Evolutionary conservation across 2,888 invertebrate species (phyloP).

Genomic region (Malachius bipustulatus): DNA sequence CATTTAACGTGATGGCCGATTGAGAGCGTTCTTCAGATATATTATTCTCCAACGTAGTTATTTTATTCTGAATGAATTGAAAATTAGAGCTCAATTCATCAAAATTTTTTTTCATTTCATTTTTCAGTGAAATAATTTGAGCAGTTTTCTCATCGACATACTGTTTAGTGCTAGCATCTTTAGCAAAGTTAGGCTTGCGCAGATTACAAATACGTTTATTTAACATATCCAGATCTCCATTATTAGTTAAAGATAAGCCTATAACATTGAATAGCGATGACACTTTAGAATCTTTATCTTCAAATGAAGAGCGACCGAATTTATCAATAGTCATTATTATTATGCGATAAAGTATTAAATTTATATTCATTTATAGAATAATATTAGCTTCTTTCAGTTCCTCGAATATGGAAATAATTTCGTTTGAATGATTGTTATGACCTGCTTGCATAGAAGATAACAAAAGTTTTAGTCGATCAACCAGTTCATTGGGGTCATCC

Average conservation of each 20-base stretch:
- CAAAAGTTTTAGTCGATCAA: constrained; percentile 23
- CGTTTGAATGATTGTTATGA: constrained; percentile 21
- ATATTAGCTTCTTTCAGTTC: constrained; percentile 18
- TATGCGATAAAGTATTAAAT: background rate
- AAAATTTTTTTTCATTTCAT: background rate
- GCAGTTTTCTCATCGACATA: too few relatives aligned
- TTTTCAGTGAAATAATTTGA: background rate
- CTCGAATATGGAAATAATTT: constrained; percentile 29
- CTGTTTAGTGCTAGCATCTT: constrained; percentile 1
- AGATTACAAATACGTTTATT: constrained; percentile 5
- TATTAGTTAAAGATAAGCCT: too few relatives aligned
- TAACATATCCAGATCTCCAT: too few relatives aligned
- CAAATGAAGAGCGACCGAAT: too few relatives aligned
- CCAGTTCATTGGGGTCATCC: constrained; percentile 20
- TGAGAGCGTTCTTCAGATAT: too few relatives aligned
- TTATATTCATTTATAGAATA: constrained; percentile 9
- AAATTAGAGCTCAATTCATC: background rate
- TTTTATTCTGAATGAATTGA: too few relatives aligned
- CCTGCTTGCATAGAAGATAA: constrained; percentile 23
- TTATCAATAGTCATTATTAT: background rate
- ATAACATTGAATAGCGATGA: too few relatives aligned
- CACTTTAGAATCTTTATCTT: too few relatives aligned
- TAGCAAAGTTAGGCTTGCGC: background rate
- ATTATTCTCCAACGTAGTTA: too few relatives aligned
- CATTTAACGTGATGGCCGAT: too few relatives aligned